Evolutionary conservation across 2,888 invertebrate genomes (phyloP).

Genomic region (Nephrotoma flavescens): DNA sequence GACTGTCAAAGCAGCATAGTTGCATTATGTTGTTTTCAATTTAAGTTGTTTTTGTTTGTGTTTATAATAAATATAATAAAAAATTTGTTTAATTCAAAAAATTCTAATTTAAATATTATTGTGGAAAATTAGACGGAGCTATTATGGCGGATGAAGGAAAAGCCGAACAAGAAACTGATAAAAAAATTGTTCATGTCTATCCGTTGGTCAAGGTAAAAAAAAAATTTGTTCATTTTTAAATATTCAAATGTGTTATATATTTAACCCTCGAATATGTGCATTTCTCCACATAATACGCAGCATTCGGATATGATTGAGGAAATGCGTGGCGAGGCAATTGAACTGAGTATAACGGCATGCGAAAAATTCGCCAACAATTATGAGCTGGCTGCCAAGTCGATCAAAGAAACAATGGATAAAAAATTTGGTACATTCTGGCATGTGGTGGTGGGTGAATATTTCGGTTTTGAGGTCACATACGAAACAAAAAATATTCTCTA

Average conservation of each 20-base stretch:
- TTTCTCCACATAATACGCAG: constrained; percentile 30
- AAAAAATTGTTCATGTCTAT: constrained; percentile 65
- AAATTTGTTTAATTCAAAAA: not conserved
- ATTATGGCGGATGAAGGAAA: constrained; percentile 28
- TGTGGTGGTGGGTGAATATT: constrained; percentile 91
- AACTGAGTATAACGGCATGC: constrained; percentile 82
- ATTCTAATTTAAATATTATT: not conserved
- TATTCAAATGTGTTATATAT: constrained; percentile 2
- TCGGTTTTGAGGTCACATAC: constrained; percentile 84
- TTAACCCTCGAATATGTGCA: not conserved
- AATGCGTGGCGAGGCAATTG: constrained; percentile 79
- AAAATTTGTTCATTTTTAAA: constrained; percentile 9
- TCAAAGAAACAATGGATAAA: constrained; percentile 91
- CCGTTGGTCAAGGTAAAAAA: constrained; percentile 64
- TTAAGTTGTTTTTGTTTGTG: not conserved
- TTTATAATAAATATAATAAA: not conserved
- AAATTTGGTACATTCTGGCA: constrained; percentile 91
- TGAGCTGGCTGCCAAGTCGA: constrained; percentile 78
- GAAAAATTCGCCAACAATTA: constrained; percentile 82
- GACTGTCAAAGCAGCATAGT: not conserved
- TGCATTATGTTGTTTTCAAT: not conserved
- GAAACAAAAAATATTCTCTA: constrained; percentile 77
- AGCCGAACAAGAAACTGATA: constrained; percentile 29
- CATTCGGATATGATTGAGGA: constrained; percentile 89
- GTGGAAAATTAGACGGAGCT: not conserved